Evolutionary conservation across 2,888 invertebrate species (phyloP), one percentile per base, ranked within the genome.

Genomic region (Smittia sp.): DNA sequence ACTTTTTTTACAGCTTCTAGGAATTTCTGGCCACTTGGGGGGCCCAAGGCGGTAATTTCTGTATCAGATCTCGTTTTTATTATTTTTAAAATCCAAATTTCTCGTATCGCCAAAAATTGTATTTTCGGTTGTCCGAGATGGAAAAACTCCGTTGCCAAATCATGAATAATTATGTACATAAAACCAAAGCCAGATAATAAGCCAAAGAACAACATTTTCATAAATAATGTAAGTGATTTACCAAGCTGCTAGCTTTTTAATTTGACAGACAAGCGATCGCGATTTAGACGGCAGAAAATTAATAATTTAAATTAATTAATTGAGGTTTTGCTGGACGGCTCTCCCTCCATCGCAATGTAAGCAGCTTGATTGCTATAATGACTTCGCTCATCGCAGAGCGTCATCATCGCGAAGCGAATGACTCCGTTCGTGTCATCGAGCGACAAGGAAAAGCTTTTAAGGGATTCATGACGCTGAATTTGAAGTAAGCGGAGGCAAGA

Each of bases 371-470:
- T 46, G 46, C 3, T 32, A 32, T 32, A 32, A 46, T n/a, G 46
- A 46, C 15, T 46, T 46, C 15, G 15, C 46, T 46, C 2, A 38
- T 46, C 11, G 11, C 46, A n/a, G 2, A 2, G 46, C 15, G 46
- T 46, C 46, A 46, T 46, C 46, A 46, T 13, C n/a, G 11, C 46
- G 46, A 2, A 3, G 11, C 46, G n/a, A 11, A n/a, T 3, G 32
- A 32, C 9, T 32, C 46, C 3, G 15, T 46, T 46, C 46, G 46
- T 46, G 46, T 15, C 15, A n/a, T 15, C n/a, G 11, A 15, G 11
- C 2, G 11, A 63, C 62, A 63, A n/a, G 62, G 25, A 25, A 63
- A 63, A 24, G 62, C 62, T 63, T 63, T 63, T 63, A 63, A 63
- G 62, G 62, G 62, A 63, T 63, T 24, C n/a, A 63, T 63, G 25